phyloP scores from a whole-genome alignment of 2,797 vertebrate species.

The Emys orbicularis region DNA sequence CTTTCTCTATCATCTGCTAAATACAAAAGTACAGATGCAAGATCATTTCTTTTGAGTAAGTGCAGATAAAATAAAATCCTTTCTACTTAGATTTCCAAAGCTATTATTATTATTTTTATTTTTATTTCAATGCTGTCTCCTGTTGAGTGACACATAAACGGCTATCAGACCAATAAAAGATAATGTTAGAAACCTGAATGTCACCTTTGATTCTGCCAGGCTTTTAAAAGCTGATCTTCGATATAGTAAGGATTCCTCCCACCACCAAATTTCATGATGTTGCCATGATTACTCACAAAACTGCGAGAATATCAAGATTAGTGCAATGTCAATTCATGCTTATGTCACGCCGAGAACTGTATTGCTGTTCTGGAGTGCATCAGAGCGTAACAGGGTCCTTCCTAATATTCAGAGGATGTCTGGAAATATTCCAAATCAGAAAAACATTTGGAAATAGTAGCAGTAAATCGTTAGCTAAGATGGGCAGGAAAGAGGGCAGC shows the following conservation, averaged over 20 bases:
- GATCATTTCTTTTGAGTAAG: not conserved
- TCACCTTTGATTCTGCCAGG: not conserved
- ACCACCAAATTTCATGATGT: not conserved
- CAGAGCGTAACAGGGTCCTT: no score
- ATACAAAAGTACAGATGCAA: not conserved
- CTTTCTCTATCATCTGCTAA: no score
- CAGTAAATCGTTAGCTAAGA: no score
- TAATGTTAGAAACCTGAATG: not conserved
- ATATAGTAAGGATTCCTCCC: not conserved
- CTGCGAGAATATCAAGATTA: not conserved
- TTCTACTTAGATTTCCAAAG: not conserved
- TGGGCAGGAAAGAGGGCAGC: no score
- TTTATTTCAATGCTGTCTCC: not conserved
- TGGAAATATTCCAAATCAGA: no score
- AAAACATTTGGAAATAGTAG: no score
- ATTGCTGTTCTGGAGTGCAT: not conserved
- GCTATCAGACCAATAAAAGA: not conserved
- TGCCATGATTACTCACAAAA: not conserved
- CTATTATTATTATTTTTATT: no score
- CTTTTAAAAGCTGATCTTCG: not conserved
- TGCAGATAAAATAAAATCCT: not conserved
- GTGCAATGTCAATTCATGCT: not conserved
- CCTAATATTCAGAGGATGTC: no score
- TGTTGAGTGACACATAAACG: not conserved
- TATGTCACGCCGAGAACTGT: not conserved